Evolutionary conservation across 2,797 vertebrate genomes (phyloP), one percentile per base, ranked within the genome.

Genomic region (Crenichthys baileyi): DNA sequence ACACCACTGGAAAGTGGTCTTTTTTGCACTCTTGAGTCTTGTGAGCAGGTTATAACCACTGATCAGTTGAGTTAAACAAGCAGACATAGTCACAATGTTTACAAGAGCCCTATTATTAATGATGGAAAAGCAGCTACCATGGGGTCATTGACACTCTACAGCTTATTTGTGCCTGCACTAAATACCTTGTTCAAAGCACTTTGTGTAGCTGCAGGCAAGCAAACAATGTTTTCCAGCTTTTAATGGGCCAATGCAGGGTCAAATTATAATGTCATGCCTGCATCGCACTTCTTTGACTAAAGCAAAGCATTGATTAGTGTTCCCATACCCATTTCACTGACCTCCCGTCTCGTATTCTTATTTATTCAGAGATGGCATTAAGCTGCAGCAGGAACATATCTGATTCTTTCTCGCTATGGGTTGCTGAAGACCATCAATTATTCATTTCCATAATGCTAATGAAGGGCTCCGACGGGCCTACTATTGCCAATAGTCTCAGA

Each of bases 61-160:
- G 83, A 86, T 82, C 82, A 75, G 61, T 81, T 79, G 83, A 76
- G 70, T 85, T 70, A 77, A 86, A 88, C 83, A 81, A 79, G 75
- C 53, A 86, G 85, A 78, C 83, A 41, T 51, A 24, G 85, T 82
- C 80, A 53, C 90, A 86, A 81, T 89, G 90, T 93, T 87, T 93
- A 90, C 86, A 87, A 85, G 81, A 87, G 70, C 79, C 91, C 84
- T 85, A 87, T 92, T 93, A 93, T 91, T 93, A 81, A 92, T 84
- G 83, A 88, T 58, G 78, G 81, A 76, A 83, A 90, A 76, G 71
- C 83, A 79, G 71, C 83, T 81, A 71, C 87, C 80, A 88, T 83
- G 75, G 72, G 67, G 83, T 84, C 87, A 91, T 89, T 92, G 90
- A 92, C 85, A 85, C 74, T 58, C 79, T 76, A 44, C 8, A 5